These are phyloP conservation scores for Medauroidea extradentata DNA, from an alignment of 1,140 invertebrate species.

Conservation along the genomic window DNA sequence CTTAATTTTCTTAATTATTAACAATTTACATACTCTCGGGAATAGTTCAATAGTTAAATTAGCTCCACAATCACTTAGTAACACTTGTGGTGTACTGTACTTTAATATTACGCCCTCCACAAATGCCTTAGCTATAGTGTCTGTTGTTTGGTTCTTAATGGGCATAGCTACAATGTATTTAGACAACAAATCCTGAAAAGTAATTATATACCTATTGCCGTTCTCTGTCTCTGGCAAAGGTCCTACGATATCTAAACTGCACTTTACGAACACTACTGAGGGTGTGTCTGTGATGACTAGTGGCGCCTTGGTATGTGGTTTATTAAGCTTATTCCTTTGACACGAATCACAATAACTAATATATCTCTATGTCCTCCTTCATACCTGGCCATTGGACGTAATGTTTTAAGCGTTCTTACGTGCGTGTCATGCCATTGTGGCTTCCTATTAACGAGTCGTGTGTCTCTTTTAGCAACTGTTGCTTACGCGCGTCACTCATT, in stretches of 20 bases:
- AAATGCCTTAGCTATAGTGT: not conserved
- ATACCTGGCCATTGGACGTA: not conserved
- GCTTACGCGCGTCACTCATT: too few species aligned
- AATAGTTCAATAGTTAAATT: not conserved
- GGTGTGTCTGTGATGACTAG: not conserved
- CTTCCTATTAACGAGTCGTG: not conserved
- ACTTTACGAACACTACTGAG: not conserved
- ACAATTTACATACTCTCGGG: not conserved
- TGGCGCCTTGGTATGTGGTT: not conserved
- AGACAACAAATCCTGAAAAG: slow-evolving; percentile 13
- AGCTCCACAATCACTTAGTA: not conserved
- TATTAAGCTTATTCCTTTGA: not conserved
- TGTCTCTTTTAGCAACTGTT: not conserved
- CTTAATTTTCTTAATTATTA: slow-evolving; percentile 7
- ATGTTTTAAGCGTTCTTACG: not conserved
- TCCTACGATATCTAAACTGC: slow-evolving; percentile 16
- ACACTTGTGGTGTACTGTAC: not conserved
- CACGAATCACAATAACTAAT: not conserved
- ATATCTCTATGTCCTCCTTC: not conserved
- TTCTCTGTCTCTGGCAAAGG: slow-evolving; percentile 10
- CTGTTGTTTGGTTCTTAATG: slow-evolving; percentile 4
- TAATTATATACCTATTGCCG: slow-evolving; percentile 17
- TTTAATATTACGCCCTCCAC: not conserved
- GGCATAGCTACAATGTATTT: slow-evolving; percentile 14
- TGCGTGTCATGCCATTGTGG: not conserved